Conservation (phyloP, 2,797 vertebrate genomes). For the Manis javanica region DNA sequence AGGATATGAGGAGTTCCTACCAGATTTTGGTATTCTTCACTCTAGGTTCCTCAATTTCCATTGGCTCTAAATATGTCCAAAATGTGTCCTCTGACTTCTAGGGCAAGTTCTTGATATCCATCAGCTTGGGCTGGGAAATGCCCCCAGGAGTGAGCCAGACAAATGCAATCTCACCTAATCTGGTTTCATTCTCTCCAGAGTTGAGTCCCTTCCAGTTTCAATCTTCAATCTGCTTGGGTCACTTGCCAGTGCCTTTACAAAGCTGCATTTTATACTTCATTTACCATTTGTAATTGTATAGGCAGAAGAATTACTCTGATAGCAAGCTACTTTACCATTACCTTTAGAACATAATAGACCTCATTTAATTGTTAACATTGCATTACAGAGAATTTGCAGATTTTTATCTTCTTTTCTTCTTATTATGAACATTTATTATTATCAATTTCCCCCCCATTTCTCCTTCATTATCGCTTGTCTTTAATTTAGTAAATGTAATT, state of each 20-base stretch:
- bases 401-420: not conserved
- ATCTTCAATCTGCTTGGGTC: not conserved
- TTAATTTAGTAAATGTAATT: constrained; percentile 40
- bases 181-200: not conserved
- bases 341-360: not conserved
- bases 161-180: not conserved
- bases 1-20: not conserved
- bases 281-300: not conserved
- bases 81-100: not conserved
- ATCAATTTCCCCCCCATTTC: not conserved
- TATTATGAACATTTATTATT: not conserved
- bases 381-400: not conserved
- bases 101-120: not conserved
- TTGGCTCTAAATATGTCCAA: not conserved
- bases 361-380: not conserved
- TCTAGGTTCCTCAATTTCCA: not conserved
- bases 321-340: not conserved
- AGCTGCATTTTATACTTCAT: not conserved
- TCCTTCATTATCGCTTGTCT: not conserved
- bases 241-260: not conserved
- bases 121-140: not conserved
- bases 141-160: not conserved
- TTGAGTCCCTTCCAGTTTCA: not conserved
- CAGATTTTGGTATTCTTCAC: not conserved
- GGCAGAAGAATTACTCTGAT: not conserved